Evolutionary conservation across 1,140 invertebrate species (phyloP).

Genomic region (Heterodera carotae): DNA sequence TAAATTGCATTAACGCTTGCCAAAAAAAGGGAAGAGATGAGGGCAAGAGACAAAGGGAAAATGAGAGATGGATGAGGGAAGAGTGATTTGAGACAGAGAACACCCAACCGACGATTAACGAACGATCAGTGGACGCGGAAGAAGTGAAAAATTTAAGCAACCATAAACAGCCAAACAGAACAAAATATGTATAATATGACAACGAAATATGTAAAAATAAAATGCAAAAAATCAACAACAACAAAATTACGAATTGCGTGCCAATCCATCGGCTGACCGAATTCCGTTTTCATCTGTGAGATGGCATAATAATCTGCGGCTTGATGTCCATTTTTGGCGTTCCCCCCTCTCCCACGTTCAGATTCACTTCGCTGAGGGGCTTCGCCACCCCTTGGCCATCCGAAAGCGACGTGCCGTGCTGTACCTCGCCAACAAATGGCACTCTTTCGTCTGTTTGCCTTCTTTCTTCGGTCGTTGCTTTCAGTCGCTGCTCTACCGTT

Average conservation of each 20-base stretch:
- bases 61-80: neutral
- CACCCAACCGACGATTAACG: neutral
- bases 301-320: neutral
- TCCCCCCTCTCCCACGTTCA: neutral
- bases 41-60: neutral
- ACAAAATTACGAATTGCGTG: neutral
- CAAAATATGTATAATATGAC: neutral
- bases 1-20: slow-evolving; percentile 2
- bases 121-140: no score
- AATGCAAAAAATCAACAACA: neutral
- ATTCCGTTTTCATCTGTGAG: neutral
- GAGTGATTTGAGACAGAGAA: neutral
- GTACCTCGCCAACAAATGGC: neutral
- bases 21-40: neutral
- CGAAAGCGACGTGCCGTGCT: neutral
- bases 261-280: neutral
- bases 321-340: neutral
- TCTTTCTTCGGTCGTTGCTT: neutral
- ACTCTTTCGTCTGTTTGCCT: neutral
- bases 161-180: neutral
- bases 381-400: neutral
- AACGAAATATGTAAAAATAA: neutral
- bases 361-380: slow-evolving; percentile 8
- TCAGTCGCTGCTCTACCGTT: neutral
- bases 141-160: neutral